A percentile compares a stretch with the other conserved stretches of the same genome.
Evolutionary conservation across 2,888 invertebrate species (phyloP).

Genomic region (Diarsia dahlii): DNA sequence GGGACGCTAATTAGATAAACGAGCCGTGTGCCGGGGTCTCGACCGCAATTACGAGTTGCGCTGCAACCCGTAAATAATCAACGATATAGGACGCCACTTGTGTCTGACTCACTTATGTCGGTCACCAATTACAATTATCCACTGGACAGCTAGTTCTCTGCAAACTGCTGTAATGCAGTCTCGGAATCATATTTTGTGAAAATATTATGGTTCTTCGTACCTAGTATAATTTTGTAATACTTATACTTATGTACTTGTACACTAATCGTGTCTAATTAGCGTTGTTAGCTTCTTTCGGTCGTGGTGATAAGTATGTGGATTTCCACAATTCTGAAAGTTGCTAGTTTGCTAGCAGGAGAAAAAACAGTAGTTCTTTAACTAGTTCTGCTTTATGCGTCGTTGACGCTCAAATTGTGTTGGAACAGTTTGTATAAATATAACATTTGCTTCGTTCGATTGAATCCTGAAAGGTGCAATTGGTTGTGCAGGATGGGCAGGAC

Average conservation of each 20-base stretch:
- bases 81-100: slow-evolving; percentile 85
- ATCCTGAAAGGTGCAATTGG: neutral
- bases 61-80: slow-evolving; percentile 87
- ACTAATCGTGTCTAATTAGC: neutral
- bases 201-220: slow-evolving; percentile 5
- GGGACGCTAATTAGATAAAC: slow-evolving; percentile 89
- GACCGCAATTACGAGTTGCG: slow-evolving; percentile 88
- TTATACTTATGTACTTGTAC: too few species aligned
- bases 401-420: too few species aligned
- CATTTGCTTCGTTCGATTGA: neutral
- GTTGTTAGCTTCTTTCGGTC: neutral
- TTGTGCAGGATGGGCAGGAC: neutral
- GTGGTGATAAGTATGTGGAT: neutral
- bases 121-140: slow-evolving; percentile 71
- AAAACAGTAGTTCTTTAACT: neutral
- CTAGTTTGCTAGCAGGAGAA: neutral
- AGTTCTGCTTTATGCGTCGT: too few species aligned
- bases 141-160: slow-evolving; percentile 44
- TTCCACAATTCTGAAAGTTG: neutral
- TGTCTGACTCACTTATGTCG: slow-evolving; percentile 82
- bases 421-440: neutral
- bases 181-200: slow-evolving; percentile 22
- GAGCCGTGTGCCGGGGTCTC: slow-evolving; percentile 88
- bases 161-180: slow-evolving; percentile 14
- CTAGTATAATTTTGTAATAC: neutral